phyloP scores from a whole-genome alignment of 2,888 invertebrate species.

The Meganola albula region DNA sequence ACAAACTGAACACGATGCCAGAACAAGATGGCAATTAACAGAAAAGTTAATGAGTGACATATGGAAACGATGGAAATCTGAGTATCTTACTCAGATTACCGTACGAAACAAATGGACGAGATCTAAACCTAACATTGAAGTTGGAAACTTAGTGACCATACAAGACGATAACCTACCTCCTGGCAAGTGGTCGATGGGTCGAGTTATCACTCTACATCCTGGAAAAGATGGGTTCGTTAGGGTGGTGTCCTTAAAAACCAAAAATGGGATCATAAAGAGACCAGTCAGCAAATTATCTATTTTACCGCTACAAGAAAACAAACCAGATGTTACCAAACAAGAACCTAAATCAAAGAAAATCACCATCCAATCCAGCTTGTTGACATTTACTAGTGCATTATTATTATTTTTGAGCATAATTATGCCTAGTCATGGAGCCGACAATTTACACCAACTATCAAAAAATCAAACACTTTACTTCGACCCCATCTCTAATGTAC shows the following conservation, averaged over 20 bases:
- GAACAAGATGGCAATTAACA: conserved; percentile 5
- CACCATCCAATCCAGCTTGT: not conserved
- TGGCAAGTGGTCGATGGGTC: not conserved
- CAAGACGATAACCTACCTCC: not conserved
- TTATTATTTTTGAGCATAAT: not conserved
- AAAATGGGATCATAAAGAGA: not conserved
- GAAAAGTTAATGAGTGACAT: conserved; percentile 2
- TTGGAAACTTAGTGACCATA: not conserved
- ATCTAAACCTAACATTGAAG: not conserved
- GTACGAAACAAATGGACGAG: not conserved
- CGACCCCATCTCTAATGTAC: not conserved
- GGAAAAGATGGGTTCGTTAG: not conserved
- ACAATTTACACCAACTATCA: not conserved
- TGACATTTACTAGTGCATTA: not conserved
- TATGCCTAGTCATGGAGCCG: not conserved
- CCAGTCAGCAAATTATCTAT: not conserved
- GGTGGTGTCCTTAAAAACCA: not conserved
- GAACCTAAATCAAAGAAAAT: not conserved
- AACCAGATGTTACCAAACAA: not conserved
- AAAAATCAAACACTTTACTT: not conserved
- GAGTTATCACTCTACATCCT: not conserved
- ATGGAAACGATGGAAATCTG: not conserved
- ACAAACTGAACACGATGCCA: conserved; percentile 4
- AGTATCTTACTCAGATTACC: not conserved
- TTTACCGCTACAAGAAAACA: conserved; percentile 1